A percentile compares a stretch with the other conserved stretches of the same genome.
phyloP scores from a whole-genome alignment of 2,888 invertebrate species.

The Campoplex nolae region DNA sequence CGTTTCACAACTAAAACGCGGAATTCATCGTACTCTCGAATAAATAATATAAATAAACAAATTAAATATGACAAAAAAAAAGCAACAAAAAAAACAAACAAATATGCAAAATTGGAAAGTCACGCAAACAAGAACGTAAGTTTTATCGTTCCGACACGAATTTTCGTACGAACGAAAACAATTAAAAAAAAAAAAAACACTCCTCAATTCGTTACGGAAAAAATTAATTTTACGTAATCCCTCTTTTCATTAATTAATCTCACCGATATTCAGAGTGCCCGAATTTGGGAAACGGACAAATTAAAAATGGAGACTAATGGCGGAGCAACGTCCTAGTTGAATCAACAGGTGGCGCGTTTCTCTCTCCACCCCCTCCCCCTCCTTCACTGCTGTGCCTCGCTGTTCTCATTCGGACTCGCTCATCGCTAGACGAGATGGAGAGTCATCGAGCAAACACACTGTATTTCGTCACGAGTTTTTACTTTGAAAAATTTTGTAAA shows the following conservation, averaged over 20 bases:
- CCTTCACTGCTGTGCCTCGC: background rate
- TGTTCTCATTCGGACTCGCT: background rate
- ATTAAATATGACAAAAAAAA: background rate
- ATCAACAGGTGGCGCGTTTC: slow-evolving; percentile 55
- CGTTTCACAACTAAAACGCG: slow-evolving; percentile 61
- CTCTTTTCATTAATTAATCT: background rate
- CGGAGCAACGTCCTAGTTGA: slow-evolving; percentile 33
- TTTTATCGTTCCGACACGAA: background rate
- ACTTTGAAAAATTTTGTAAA: background rate
- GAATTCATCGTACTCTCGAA: background rate
- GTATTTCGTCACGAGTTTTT: background rate
- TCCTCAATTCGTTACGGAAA: background rate
- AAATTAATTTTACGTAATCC: background rate
- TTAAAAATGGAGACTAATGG: background rate
- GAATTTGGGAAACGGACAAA: background rate
- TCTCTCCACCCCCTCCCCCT: background rate
- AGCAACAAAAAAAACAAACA: background rate
- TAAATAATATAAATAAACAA: slow-evolving; percentile 3
- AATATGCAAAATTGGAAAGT: background rate
- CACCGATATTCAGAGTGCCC: background rate
- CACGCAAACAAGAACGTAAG: background rate
- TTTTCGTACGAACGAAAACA: background rate
- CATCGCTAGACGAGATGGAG: background rate
- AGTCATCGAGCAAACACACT: background rate
- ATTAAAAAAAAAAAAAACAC: too few species aligned